Percentiles rank a stretch among this genome's conserved stretches.
These are phyloP conservation scores for Tyto alba DNA, from an alignment of 2,113 vertebrate species.

Conservation along the genomic window DNA sequence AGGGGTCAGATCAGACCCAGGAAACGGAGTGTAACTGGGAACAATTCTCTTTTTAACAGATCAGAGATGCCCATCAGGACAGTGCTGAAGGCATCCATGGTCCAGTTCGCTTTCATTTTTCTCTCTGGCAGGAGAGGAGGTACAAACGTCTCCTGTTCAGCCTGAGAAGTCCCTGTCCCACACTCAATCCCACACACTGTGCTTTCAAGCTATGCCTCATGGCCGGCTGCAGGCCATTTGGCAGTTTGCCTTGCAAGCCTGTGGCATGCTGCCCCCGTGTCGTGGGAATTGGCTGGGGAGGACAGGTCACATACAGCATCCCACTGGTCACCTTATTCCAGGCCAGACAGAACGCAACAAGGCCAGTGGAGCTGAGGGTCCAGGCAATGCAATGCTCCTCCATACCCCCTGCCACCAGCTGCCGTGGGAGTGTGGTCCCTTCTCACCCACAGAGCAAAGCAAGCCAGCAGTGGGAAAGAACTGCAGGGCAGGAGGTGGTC, in stretches of 20 bases:
- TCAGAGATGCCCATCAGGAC: neutral
- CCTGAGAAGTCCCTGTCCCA: neutral
- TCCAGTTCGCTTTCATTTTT: neutral
- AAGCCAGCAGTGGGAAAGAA: neutral
- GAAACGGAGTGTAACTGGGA: neutral
- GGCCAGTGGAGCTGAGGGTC: neutral
- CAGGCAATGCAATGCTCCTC: accelerated
- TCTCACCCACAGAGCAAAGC: neutral
- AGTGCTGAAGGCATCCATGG: neutral
- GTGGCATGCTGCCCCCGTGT: neutral
- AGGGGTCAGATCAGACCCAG: neutral
- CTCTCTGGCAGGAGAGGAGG: neutral
- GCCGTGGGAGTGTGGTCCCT: neutral
- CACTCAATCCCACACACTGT: neutral
- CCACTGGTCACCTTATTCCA: neutral
- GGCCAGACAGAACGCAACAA: neutral
- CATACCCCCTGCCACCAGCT: neutral
- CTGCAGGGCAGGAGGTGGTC: neutral
- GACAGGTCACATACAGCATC: neutral
- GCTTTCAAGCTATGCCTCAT: neutral
- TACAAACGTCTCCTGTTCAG: neutral
- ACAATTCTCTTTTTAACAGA: neutral
- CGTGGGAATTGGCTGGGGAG: accelerated
- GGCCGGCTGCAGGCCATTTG: neutral
- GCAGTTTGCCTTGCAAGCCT: neutral